Evolutionary conservation across 1,140 invertebrate species (phyloP).

Genomic region (Leptinotarsa defecta): DNA sequence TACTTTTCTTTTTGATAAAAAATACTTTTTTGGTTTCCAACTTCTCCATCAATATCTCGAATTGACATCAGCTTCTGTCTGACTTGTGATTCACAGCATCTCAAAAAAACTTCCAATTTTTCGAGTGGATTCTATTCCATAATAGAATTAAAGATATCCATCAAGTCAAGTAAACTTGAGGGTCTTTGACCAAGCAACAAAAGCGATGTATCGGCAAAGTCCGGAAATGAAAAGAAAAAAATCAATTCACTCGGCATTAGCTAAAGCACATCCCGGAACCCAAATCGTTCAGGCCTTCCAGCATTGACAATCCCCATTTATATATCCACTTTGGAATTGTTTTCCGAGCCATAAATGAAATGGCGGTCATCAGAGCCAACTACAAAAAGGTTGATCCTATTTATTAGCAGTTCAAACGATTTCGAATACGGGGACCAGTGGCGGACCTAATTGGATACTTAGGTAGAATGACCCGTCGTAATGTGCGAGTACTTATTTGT

Average conservation of each 20-base stretch:
- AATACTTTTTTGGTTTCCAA: too few relatives aligned
- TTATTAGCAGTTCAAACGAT: slow-evolving; percentile 14
- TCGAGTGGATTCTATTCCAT: too few relatives aligned
- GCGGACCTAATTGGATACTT: not conserved
- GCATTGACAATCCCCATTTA: slow-evolving; percentile 18
- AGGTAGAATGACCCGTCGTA: too few relatives aligned
- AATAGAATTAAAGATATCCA: too few relatives aligned
- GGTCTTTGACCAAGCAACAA: not conserved
- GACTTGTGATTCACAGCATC: too few relatives aligned
- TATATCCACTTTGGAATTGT: slow-evolving; percentile 22
- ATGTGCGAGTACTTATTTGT: too few relatives aligned
- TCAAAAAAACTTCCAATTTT: too few relatives aligned
- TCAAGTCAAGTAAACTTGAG: too few relatives aligned
- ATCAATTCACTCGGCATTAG: not conserved
- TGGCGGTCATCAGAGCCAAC: slow-evolving; percentile 24
- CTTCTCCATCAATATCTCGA: too few relatives aligned
- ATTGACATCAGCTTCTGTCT: too few relatives aligned
- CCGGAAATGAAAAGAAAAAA: not conserved
- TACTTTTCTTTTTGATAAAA: too few relatives aligned
- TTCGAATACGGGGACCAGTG: not conserved
- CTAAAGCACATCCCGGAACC: not conserved
- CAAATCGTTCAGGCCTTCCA: not conserved
- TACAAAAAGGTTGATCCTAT: slow-evolving; percentile 26
- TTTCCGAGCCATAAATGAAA: slow-evolving; percentile 27
- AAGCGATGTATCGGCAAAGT: not conserved